phyloP scores from a whole-genome alignment of 1,140 invertebrate species.

The Hyposmocoma kahamanoa region DNA sequence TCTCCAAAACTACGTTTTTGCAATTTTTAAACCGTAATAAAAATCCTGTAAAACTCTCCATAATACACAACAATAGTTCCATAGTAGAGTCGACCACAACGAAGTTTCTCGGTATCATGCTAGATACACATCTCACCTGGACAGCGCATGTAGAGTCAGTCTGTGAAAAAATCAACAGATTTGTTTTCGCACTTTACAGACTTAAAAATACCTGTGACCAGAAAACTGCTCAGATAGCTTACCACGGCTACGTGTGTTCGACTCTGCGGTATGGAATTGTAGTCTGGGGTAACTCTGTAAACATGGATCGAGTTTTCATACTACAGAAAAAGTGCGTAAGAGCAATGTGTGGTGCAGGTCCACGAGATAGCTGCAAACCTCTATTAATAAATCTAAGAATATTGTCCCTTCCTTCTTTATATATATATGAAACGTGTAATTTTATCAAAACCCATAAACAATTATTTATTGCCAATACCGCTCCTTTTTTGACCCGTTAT shows the following conservation, averaged over 20 bases:
- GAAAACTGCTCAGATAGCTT: background rate
- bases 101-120: background rate
- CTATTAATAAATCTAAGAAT: background rate
- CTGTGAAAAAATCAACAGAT: background rate
- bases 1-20: background rate
- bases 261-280: background rate
- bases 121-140: slow-evolving; percentile 1
- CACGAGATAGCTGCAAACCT: background rate
- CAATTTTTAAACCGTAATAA: no score
- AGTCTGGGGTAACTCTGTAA: background rate
- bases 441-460: background rate
- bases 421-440: background rate
- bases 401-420: background rate
- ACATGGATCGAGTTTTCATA: background rate
- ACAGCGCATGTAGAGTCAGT: background rate
- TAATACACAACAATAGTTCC: background rate
- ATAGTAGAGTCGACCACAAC: background rate
- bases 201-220: background rate
- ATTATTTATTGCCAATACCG: background rate
- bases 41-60: no score
- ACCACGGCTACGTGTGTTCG: background rate
- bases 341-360: background rate
- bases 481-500: background rate
- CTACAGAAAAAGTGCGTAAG: slow-evolving; percentile 1
- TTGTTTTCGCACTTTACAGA: background rate